Evolutionary conservation across 2,888 invertebrate genomes (phyloP).

Genomic region (Halocaridina rubra): DNA sequence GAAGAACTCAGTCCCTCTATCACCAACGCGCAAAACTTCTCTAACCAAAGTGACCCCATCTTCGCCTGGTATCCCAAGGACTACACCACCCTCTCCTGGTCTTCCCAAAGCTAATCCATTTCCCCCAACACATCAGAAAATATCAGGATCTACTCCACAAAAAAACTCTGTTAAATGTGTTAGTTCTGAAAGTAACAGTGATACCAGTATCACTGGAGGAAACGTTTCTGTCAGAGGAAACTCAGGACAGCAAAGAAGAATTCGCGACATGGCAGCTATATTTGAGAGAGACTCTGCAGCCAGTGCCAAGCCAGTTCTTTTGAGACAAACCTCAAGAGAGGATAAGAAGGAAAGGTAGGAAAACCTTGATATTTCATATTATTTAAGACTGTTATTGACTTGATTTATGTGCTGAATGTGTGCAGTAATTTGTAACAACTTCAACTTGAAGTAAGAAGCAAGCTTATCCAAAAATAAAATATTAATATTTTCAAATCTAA

Average conservation of each 20-base stretch:
- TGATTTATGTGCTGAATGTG: not conserved
- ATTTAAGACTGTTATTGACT: too few species aligned
- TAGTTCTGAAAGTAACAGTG: not conserved
- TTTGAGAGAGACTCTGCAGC: slow-evolving; percentile 58
- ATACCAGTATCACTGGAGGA: slow-evolving; percentile 6
- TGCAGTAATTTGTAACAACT: not conserved
- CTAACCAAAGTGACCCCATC: slow-evolving; percentile 29
- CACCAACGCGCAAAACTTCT: slow-evolving; percentile 31
- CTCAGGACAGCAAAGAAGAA: slow-evolving; percentile 51
- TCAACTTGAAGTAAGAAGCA: not conserved
- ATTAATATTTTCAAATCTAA: not conserved
- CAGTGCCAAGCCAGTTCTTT: slow-evolving; percentile 39
- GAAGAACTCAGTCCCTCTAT: slow-evolving; percentile 33
- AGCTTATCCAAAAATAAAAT: not conserved
- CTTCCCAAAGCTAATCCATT: slow-evolving; percentile 23
- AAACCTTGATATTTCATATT: too few species aligned
- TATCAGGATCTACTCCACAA: not conserved
- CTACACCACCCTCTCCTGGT: slow-evolving; percentile 17
- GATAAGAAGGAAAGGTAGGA: slow-evolving; percentile 55
- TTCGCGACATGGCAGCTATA: slow-evolving; percentile 62
- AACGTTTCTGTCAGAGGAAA: slow-evolving; percentile 33
- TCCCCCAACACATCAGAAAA: slow-evolving; percentile 4
- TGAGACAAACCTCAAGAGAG: slow-evolving; percentile 59
- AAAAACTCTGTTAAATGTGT: not conserved
- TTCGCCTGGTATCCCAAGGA: slow-evolving; percentile 24